Base-by-base conservation (phyloP, 2,888 invertebrate species). In the Andrena chrysosceles region DNA sequence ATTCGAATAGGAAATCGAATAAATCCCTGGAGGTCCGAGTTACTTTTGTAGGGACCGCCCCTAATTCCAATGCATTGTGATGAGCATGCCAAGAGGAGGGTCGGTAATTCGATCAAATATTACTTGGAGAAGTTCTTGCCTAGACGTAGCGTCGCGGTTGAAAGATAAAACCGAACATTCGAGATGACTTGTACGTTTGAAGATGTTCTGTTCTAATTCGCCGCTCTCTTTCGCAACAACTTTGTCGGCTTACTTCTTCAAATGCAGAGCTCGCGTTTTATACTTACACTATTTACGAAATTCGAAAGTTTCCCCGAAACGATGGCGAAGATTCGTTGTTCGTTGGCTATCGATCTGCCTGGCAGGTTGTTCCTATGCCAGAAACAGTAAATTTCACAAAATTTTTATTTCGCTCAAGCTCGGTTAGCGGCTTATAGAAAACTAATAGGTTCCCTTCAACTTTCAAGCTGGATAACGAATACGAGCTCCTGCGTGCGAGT, bases 21-120 rank as follows among this genome's bases (percentile, higher is more conserved):
- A 83, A 84, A 83, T 84, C 83, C 75, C 71, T 1, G 23, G 29
- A 16, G 67, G 64, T 52, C 56, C 31, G 16, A 49, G 63, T 83
- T 66, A 71, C 67, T 70, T 64, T 75, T 59, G 35, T 67, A 13
- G 56, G 31, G 74, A 42, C 63, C 59, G 52, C 66, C 54, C 54
- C 83, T 79, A 83, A 84, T 83, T 83, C 62, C 83, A 75, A 83
- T 83, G 84, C 84, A 83, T 84, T 79, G 59, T 54, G 79, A 83
- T 75, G 83, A 84, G 77, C 78, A 64, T 59, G 74, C 62, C 77
- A 78, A 78, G 83, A 42, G 26, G 74, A 59, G 35, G 31, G 59
- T 49, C 48, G 59, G 63, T 78, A 82, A 84, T 84, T 78, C 71
- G 78, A 82, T 78, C 71, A 77, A 84, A 82, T 82, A 82, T 83